These are phyloP conservation scores for Malurus alboscapulatus DNA, from an alignment of 2,113 vertebrate species.

Conservation along the genomic window DNA sequence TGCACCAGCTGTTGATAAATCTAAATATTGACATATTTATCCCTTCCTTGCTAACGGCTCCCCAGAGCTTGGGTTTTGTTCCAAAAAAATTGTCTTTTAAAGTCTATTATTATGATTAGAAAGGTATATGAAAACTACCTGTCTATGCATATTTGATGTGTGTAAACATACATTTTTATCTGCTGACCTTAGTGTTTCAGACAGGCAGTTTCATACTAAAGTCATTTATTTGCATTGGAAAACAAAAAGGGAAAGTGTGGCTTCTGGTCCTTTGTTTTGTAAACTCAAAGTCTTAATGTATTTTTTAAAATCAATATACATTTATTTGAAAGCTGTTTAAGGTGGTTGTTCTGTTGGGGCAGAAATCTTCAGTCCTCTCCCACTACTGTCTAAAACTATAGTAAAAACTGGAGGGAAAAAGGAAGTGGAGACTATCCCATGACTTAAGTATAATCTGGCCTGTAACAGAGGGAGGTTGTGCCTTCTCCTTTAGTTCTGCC, in stretches of 20 bases:
- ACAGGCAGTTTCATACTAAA: not conserved
- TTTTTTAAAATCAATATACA: not conserved
- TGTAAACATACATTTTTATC: not conserved
- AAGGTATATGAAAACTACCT: not conserved
- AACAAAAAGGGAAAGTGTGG: not conserved
- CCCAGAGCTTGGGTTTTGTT: not conserved
- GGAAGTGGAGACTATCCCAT: not conserved
- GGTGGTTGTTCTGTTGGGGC: not conserved
- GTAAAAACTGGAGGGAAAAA: not conserved
- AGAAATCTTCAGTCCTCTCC: not conserved
- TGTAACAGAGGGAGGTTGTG: not conserved
- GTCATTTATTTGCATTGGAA: not conserved
- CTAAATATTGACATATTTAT: not conserved
- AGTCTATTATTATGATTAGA: not conserved
- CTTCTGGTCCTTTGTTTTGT: not conserved
- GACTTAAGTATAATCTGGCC: not conserved
- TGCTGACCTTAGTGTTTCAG: not conserved
- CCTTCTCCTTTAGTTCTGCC: not conserved
- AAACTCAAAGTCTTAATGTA: not conserved
- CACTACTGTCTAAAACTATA: not conserved
- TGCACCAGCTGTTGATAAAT: not conserved
- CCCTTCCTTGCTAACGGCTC: not conserved
- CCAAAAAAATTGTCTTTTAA: not conserved
- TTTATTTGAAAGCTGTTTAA: not conserved
- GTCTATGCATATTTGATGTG: not conserved